Evolutionary conservation across 2,888 invertebrate genomes (phyloP), one percentile per base, ranked within the genome.

Genomic region (Venusia cambrica): DNA sequence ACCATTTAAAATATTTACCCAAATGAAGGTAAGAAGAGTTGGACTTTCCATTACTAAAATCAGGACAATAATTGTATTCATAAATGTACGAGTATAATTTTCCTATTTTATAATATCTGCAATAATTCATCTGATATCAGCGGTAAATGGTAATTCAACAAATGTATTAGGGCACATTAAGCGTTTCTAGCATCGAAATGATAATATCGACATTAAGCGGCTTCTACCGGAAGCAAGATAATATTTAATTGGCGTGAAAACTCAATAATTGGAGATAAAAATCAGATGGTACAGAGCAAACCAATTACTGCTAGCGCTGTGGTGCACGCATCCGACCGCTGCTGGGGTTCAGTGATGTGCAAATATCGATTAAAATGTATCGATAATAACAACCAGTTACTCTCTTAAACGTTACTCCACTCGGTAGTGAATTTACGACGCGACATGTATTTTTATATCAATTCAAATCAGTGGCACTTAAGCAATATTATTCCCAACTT

Each of bases 191-290:
- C 53, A 50, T 53, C 50, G 42, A 34, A 49, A 51, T 56, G 65
- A 66, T 67, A 57, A 57, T 62, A 67, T 65, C 66, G 54, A 70
- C 54, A 62, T 65, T 64, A 60, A 60, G 61, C 63, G 62, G 67
- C 68, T 73, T 75, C 77, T 79, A 69, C 69, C 75, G 77, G 81
- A 80, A 80, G 62, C 61, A 57, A 77, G 80, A 80, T 83, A 74
- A 71, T 75, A 74, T 76, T 76, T 84, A 84, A 83, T 84, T 84
- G 83, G 80, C 80, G 84, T 76, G 83, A 84, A 84, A 84, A 83
- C 78, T 79, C 81, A 83, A 84, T 83, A 81, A 83, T 78, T 79
- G 77, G 51, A 76, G 84, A 84, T 84, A 84, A 83, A 81, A 83
- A 84, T 84, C 84, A 69, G 70, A 66, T 67, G 66, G 63, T 64